Base-by-base conservation (phyloP, 2,113 vertebrate species). In the Picathartes gymnocephalus region DNA sequence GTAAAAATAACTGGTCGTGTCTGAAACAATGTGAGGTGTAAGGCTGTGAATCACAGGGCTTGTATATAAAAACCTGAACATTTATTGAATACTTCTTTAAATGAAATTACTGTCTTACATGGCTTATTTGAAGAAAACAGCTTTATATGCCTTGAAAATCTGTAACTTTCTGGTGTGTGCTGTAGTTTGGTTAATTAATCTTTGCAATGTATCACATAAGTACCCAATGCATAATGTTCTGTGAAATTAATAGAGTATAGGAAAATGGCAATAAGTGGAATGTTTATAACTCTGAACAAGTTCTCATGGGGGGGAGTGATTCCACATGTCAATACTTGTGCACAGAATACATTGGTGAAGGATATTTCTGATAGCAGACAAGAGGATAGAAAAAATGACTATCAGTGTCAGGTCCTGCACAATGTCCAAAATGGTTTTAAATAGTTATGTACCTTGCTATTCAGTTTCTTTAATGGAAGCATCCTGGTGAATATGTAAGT, bases 261-360 rank as follows among this genome's bases (percentile, higher is more conserved):
- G 47, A 88, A 95, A 90, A 65, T 57, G 23, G 20, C 70, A 92
- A 10, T 64, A 73, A 40, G 40, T 3, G 1, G 19, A 82, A 64
- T 83, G 64, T 72, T 80, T 48, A 4, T 40, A 80, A 37, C 9
- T 70, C 37, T 58, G n/a, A 65, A 66, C 28, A 92, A 23, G 17
- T 64, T 58, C 37, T 70, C 25, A 61, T 66, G 65, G 15, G 25
- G 31, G 30, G 35, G 6, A 51, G 13, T 10, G 18, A 73, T 69
- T 42, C 58, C 30, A 30, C 25, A 9, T 47, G 37, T 15, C 33
- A 40, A 1, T 0, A 3, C 37, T 65, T 9, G 0, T 50, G 4
- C 45, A 54, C 21, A 31, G 47, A 50, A 21, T 15, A 30, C 15
- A 13, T 11, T n/a, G 11, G 22, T 56, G 48, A 48, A 76, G 53